Evolutionary conservation across 2,113 vertebrate species (phyloP).

Genomic region (Tenebrosternarchus preto): DNA sequence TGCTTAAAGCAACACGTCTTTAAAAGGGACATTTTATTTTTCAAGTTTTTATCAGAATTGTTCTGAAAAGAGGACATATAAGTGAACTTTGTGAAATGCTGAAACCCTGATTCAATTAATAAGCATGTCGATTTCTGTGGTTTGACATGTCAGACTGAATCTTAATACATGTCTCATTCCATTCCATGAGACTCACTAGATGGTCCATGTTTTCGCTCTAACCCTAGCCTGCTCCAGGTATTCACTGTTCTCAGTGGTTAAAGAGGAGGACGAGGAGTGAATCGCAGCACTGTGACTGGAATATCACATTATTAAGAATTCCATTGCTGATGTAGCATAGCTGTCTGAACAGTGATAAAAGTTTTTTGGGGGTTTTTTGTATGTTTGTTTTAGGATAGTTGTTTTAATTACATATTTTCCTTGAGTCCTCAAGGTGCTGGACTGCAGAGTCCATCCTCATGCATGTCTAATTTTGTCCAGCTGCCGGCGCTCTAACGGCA

Average conservation of each 20-base stretch:
- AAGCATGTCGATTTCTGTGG: too few species aligned
- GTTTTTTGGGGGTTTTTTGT: neutral
- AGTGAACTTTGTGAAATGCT: too few species aligned
- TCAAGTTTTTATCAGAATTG: neutral
- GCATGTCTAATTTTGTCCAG: slow-evolving; percentile 25
- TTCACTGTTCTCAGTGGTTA: neutral
- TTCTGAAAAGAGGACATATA: neutral
- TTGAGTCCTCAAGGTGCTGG: neutral
- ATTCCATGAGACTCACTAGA: too few species aligned
- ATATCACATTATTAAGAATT: too few species aligned
- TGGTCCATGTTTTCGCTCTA: too few species aligned
- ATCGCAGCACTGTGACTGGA: too few species aligned
- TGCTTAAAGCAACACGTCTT: too few species aligned
- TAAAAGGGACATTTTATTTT: neutral
- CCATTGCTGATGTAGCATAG: neutral
- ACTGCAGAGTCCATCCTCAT: neutral
- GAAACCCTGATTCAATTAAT: too few species aligned
- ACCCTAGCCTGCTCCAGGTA: too few species aligned
- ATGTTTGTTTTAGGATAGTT: too few species aligned
- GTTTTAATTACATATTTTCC: neutral
- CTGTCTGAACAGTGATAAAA: neutral
- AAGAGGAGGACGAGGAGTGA: neutral
- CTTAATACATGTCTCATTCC: too few species aligned
- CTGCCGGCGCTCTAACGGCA: slow-evolving; percentile 30
- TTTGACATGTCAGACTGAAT: too few species aligned